A percentile compares a stretch with the other conserved stretches of the same genome.
Conservation (phyloP, 1,140 invertebrate species). For the Pseudomyrmex cubaensis region DNA sequence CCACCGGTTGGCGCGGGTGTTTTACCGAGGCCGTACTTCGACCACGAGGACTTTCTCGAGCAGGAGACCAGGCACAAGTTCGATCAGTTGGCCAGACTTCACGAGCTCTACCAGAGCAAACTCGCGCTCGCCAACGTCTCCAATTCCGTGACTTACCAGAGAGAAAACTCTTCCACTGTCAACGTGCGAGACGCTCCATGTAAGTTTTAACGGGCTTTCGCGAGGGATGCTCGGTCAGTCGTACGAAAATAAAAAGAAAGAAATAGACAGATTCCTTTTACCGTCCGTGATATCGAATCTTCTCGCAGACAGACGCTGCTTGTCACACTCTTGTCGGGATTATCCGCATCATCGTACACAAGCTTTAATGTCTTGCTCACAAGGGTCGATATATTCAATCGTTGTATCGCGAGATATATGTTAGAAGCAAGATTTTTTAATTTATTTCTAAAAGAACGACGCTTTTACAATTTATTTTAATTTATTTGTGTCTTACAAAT, state of each 20-base stretch:
- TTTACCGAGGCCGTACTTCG: constrained; percentile 82
- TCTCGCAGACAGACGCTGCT: background rate
- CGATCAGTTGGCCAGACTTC: constrained; percentile 89
- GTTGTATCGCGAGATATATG: background rate
- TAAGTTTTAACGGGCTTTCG: constrained; percentile 75
- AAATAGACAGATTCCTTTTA: background rate
- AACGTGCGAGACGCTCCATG: constrained; percentile 81
- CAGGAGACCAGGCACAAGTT: constrained; percentile 87
- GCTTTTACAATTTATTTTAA: background rate
- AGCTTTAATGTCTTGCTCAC: background rate
- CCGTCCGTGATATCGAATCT: constrained; percentile 1
- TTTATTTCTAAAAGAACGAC: background rate
- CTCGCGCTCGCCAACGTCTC: constrained; percentile 87
- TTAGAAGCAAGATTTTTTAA: background rate
- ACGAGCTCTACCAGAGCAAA: constrained; percentile 89
- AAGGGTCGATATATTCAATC: background rate
- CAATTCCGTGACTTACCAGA: constrained; percentile 86
- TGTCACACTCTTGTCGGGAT: constrained; percentile 3
- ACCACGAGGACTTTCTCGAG: constrained; percentile 83
- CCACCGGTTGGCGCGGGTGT: constrained; percentile 79
- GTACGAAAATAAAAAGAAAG: constrained; percentile 1
- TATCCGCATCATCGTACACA: background rate
- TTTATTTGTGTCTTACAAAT: background rate
- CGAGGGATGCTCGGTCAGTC: background rate
- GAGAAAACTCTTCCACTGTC: constrained; percentile 82